Evolutionary conservation across 2,888 invertebrate species (phyloP).

Genomic region (Nymphalis polychloros): DNA sequence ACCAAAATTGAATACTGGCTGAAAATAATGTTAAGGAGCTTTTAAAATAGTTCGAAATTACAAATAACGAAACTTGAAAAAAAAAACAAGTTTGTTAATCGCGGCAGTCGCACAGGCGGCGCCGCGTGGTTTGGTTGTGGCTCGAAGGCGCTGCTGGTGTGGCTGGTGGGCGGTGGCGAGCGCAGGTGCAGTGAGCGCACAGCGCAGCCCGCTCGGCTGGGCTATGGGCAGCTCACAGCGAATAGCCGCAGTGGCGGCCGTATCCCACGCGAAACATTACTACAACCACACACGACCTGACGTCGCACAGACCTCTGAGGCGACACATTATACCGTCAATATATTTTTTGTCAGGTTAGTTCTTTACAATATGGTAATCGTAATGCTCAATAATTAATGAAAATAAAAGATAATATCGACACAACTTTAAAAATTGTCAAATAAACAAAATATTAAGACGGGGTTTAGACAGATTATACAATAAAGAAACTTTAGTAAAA

Average conservation of each 20-base stretch:
- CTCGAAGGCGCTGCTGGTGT: constrained; percentile 66
- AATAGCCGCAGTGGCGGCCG: constrained; percentile 82
- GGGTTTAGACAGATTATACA: neutral
- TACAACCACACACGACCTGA: constrained; percentile 75
- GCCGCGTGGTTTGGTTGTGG: constrained; percentile 67
- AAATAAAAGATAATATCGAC: neutral
- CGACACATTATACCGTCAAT: constrained; percentile 78
- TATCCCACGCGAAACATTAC: constrained; percentile 70
- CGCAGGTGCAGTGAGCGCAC: constrained; percentile 65
- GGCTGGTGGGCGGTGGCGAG: constrained; percentile 66
- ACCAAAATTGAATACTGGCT: constrained; percentile 38
- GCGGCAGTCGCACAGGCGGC: constrained; percentile 65
- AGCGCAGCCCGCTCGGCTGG: constrained; percentile 80
- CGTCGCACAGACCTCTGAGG: constrained; percentile 55
- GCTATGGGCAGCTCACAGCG: constrained; percentile 86
- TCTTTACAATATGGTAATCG: neutral
- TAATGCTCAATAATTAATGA: neutral
- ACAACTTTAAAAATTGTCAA: neutral
- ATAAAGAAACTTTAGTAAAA: neutral
- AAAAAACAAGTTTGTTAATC: constrained; percentile 40
- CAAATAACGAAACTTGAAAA: constrained; percentile 43
- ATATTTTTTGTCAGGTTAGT: constrained; percentile 90
- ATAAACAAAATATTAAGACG: neutral
- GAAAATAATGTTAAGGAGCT: constrained; percentile 39
- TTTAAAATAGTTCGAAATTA: constrained; percentile 27